Percentiles rank a stretch among this genome's conserved stretches.
Conservation (phyloP, 2,797 vertebrate species). For the Presbytis comata region DNA sequence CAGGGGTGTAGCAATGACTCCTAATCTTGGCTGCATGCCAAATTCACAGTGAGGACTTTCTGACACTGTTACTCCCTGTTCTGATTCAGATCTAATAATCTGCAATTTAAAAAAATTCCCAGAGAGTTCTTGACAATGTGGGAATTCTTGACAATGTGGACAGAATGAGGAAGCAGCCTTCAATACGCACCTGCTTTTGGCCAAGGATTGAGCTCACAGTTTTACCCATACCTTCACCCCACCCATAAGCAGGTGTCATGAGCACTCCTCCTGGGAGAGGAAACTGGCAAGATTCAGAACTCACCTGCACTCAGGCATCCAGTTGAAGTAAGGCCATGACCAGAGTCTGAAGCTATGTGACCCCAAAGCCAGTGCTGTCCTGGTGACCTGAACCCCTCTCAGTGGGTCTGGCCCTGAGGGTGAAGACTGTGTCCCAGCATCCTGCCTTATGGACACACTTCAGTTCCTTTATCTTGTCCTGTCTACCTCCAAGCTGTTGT, state of each 20-base stretch:
- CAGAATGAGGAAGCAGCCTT: background rate
- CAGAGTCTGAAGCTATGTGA: background rate
- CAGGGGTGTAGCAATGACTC: background rate
- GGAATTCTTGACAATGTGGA: background rate
- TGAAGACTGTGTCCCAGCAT: rapidly evolving
- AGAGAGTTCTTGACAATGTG: background rate
- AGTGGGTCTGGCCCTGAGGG: too few relatives aligned
- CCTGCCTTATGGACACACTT: too few relatives aligned
- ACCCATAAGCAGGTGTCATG: rapidly evolving
- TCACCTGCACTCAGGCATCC: too few relatives aligned
- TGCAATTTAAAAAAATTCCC: background rate
- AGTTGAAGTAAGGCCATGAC: background rate
- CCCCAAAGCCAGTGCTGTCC: too few relatives aligned
- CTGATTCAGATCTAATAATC: background rate
- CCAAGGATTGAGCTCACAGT: background rate
- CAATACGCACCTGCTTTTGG: too few relatives aligned
- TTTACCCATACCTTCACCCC: background rate
- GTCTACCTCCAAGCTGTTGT: background rate
- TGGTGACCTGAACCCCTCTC: background rate
- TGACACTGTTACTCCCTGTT: background rate
- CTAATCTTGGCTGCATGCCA: too few relatives aligned
- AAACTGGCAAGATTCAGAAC: background rate
- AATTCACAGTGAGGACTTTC: background rate
- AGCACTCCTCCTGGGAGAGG: background rate
- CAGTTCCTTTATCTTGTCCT: background rate